Conservation (phyloP, 1,140 invertebrate species). For the Drosophila sproati region DNA sequence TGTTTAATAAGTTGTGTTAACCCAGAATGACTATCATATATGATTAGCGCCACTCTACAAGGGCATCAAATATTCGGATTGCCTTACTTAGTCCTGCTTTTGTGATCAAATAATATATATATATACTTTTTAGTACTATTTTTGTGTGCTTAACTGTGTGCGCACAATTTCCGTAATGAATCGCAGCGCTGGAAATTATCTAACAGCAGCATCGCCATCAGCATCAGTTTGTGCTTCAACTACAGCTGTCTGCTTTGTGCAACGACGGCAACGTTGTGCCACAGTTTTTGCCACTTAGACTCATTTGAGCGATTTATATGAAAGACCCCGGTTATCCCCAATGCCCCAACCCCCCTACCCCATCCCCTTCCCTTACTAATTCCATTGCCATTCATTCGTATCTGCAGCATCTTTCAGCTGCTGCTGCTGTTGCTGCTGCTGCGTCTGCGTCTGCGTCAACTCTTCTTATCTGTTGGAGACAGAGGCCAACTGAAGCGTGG, state of each 20-base stretch:
- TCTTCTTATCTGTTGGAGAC: conserved; percentile 71
- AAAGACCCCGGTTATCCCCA: conserved; percentile 19
- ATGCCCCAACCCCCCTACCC: not conserved
- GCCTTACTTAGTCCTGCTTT: no score
- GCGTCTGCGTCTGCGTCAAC: conserved; percentile 3
- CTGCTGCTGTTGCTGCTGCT: conserved; percentile 15
- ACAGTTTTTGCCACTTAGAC: conserved; percentile 72
- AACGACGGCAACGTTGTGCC: conserved; percentile 22
- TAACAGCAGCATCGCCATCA: conserved; percentile 36
- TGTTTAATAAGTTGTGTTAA: no score
- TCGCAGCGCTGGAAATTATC: conserved; percentile 75
- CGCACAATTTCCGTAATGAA: conserved; percentile 64
- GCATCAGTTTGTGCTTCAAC: not conserved
- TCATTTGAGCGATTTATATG: conserved; percentile 54
- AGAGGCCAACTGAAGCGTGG: conserved; percentile 56
- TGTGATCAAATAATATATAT: not conserved
- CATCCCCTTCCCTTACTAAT: not conserved
- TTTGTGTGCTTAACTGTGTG: conserved; percentile 1
- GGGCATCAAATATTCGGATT: no score
- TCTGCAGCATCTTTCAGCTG: conserved; percentile 44
- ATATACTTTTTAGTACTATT: not conserved
- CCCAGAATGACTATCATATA: no score
- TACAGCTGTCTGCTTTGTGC: conserved; percentile 50
- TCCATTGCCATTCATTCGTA: conserved; percentile 17
- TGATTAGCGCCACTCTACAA: no score